Percentiles rank a stretch among this genome's conserved stretches.
These are phyloP conservation scores for Aphelocoma coerulescens DNA, from an alignment of 2,113 vertebrate species.

Conservation along the genomic window DNA sequence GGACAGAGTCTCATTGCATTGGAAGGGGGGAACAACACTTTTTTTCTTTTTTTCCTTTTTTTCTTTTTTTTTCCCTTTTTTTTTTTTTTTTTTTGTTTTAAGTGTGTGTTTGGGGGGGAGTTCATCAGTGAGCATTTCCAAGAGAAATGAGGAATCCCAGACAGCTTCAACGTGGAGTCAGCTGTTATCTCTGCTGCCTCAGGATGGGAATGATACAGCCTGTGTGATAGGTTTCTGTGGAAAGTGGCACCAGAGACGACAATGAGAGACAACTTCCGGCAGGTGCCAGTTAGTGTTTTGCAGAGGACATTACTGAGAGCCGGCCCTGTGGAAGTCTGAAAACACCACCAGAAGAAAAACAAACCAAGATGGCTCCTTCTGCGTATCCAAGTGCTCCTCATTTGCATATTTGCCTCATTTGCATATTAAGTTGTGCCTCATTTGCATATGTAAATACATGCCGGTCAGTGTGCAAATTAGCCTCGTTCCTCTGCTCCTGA, in stretches of 20 bases:
- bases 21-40: neutral
- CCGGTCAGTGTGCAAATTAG: conserved; percentile 65
- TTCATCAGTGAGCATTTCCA: conserved; percentile 8
- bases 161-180: neutral
- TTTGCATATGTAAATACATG: conserved; percentile 69
- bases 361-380: conserved; percentile 36
- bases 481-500: conserved; percentile 50
- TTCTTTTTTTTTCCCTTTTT: neutral
- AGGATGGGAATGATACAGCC: neutral
- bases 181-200: conserved; percentile 1
- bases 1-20: neutral
- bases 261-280: neutral
- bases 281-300: neutral
- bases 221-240: neutral
- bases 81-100: neutral
- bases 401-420: conserved; percentile 52
- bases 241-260: neutral
- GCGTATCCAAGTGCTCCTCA: conserved; percentile 44
- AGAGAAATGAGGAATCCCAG: conserved; percentile 47
- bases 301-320: neutral
- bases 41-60: neutral
- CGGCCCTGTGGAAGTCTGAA: neutral
- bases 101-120: neutral
- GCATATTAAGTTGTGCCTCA: conserved; percentile 50
- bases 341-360: neutral